Percentiles rank a stretch among this genome's conserved stretches.
Conservation (phyloP, 2,113 vertebrate species). For the Sialia sialis region DNA sequence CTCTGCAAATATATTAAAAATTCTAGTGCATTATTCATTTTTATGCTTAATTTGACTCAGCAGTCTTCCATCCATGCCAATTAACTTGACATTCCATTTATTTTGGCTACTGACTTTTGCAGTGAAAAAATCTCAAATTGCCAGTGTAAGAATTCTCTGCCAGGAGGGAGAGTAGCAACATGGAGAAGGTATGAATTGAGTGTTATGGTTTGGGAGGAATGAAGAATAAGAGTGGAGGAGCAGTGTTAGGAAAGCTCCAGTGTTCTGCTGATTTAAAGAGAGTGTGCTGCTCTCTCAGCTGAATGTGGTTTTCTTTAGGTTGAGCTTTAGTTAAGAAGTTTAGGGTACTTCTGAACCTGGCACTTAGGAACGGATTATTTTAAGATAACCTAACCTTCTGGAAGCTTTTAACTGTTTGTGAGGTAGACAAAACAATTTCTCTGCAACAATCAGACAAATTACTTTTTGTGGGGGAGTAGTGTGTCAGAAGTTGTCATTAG, state of each 20-base stretch:
- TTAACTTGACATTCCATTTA: neutral
- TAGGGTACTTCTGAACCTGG: neutral
- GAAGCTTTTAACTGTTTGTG: neutral
- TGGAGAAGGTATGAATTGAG: neutral
- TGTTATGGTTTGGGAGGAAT: neutral
- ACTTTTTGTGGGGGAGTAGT: neutral
- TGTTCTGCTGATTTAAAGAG: neutral
- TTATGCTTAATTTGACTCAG: neutral
- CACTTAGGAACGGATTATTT: neutral
- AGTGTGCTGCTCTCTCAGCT: neutral
- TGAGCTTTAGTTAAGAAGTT: neutral
- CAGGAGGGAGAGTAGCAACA: neutral
- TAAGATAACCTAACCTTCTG: neutral
- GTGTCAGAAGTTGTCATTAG: neutral
- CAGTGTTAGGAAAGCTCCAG: neutral
- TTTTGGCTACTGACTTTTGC: neutral
- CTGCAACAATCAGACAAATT: neutral
- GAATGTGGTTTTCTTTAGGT: neutral
- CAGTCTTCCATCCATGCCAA: neutral
- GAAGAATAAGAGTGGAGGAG: neutral
- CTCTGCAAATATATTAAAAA: neutral
- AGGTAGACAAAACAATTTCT: neutral
- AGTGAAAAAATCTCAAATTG: neutral
- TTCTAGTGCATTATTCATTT: neutral
- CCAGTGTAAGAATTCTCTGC: neutral